Conservation (phyloP, 2,888 invertebrate genomes). For the Ennomos erosarius region DNA sequence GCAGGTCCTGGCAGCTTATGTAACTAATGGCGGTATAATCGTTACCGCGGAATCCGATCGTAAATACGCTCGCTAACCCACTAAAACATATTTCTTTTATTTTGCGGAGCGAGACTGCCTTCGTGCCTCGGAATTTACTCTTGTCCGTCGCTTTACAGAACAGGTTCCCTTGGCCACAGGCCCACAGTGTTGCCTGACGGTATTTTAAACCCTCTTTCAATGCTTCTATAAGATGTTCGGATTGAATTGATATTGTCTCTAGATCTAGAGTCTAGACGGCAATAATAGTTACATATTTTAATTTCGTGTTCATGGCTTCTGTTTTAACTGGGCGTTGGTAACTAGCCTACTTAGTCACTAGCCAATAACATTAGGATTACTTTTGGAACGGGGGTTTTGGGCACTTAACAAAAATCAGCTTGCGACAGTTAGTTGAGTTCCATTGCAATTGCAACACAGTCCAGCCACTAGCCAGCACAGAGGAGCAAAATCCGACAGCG, state of each 20-base stretch:
- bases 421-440: too few relatives aligned
- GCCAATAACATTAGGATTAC: too few relatives aligned
- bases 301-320: not conserved
- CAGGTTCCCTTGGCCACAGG: conserved; percentile 62
- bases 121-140: conserved; percentile 54
- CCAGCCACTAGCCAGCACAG: not conserved
- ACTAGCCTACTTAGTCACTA: too few relatives aligned
- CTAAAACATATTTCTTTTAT: conserved; percentile 85
- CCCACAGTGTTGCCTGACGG: conserved; percentile 20
- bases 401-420: not conserved
- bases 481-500: conserved; percentile 62
- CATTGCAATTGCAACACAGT: conserved; percentile 16
- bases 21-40: conserved; percentile 80
- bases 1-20: conserved; percentile 65
- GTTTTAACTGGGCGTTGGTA: too few relatives aligned
- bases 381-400: too few relatives aligned
- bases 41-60: conserved; percentile 73
- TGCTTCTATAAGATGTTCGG: not conserved
- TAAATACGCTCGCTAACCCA: conserved; percentile 83
- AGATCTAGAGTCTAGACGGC: not conserved
- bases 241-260: not conserved
- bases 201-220: conserved; percentile 6
- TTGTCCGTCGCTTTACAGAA: conserved; percentile 68
- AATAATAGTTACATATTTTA: not conserved
- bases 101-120: conserved; percentile 72